Evolutionary conservation across 30 jellyfish, hydroid and myxozoan genomes (phyloP).

Genomic region (Nemopilema nomurai): DNA sequence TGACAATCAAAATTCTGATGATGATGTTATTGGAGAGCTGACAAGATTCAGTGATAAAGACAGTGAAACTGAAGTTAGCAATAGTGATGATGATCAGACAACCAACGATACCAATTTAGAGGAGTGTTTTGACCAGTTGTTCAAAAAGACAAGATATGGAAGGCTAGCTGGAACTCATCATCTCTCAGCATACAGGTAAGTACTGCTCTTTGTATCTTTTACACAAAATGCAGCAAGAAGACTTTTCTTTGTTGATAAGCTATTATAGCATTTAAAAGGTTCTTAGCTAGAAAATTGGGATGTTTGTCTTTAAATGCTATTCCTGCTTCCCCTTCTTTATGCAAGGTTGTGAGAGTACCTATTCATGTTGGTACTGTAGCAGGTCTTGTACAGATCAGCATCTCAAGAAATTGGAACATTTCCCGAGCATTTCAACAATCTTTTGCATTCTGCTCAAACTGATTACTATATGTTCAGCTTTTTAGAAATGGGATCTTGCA

Average conservation of each 20-base stretch:
- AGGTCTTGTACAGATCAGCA: not conserved
- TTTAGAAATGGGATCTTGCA: too few relatives aligned
- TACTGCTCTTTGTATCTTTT: not conserved
- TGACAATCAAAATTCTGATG: conserved; percentile 4
- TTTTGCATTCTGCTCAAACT: not conserved
- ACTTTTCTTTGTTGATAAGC: not conserved
- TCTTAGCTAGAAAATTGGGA: not conserved
- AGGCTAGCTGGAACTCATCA: conserved; percentile 7
- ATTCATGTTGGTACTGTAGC: not conserved
- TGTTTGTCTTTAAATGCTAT: not conserved
- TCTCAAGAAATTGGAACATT: not conserved
- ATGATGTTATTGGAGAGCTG: conserved; percentile 3
- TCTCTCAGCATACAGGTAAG: conserved; percentile 8
- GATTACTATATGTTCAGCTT: too few relatives aligned
- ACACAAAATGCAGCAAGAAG: not conserved
- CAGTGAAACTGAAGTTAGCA: not conserved
- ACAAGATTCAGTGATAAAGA: not conserved
- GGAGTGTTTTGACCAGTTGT: not conserved
- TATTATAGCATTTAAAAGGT: not conserved
- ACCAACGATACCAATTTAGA: conserved; percentile 2
- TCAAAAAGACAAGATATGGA: conserved; percentile 6
- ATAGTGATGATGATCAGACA: not conserved
- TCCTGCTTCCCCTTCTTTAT: not conserved
- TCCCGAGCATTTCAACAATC: not conserved
- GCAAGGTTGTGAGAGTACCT: not conserved